Base-by-base conservation (phyloP, 2,888 invertebrate genomes). In the Ophion slaviceki region DNA sequence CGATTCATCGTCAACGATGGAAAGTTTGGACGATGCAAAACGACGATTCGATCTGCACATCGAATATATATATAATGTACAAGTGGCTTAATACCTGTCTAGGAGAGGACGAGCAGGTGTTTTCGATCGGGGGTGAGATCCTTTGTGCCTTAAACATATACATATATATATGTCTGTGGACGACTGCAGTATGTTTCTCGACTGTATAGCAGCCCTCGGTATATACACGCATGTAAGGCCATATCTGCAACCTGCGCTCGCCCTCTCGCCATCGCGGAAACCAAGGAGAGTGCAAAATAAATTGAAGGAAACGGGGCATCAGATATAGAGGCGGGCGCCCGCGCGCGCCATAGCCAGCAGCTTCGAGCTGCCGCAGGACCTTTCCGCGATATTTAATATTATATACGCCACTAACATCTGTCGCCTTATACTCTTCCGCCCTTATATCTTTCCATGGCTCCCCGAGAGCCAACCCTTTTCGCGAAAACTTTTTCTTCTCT, bases 371-470 rank as follows among this genome's bases (percentile, higher is more conserved):
- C 80, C 84, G 75, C 82, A 85, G 90, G 90, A 91, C 91, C 80
- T 92, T 90, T 68, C 68, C 66, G 89, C 90, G 91, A 91, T 92
- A 90, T 92, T 93, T 93, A 93, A 92, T 93, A 92, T 93, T 92
- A 89, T 90, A 92, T 90, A 92, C 91, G 93, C 92, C 92, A 92
- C 89, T 89, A 92, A 92, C 93, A 93, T 93, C 93, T 93, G 93
- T 91, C 90, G 90, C 89, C 88, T 88, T 88, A 47, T 77, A 84
- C 80, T 79, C 88, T 75, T 83, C 72, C 83, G 78, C 80, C 80
- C 83, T 86, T 80, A 78, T 78, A 68, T 77, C 77, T 68, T 45
- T 57, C 75, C 66, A 45, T 53, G 45, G 68, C 24, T 70, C 17
- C 14, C 53, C 53, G 53, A 53, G 45, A 20, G 64, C 80, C 87